Evolutionary conservation across 2,797 vertebrate genomes (phyloP), one percentile per base, ranked within the genome.

Genomic region (Chrysocyon brachyurus): DNA sequence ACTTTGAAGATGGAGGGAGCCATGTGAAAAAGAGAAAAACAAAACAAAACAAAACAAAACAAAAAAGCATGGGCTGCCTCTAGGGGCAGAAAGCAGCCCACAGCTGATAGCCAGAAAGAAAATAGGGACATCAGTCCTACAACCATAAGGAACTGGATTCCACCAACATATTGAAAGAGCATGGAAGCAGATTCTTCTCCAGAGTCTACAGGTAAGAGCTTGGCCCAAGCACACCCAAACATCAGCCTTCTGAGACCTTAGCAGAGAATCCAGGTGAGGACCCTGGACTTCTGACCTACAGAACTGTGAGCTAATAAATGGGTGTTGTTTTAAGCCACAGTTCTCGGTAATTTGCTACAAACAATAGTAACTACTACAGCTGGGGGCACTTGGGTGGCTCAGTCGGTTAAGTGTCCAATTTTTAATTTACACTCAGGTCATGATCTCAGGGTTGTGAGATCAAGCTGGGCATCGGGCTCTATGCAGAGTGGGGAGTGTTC

Each of bases 261-360:
- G n/a, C 40, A 84, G 66, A 64, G 57, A 84, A 31, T 4, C 49
- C n/a, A 81, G 28, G 16, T 49, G 64, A 93, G 10, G 24, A n/a
- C 24, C 46, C 33, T 61, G 22, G 77, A 85, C 19, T 90, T 92
- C 36, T 89, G 73, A 86, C 5, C 1, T 56, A 52, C 5, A 49
- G 36, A 90, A 78, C 52, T 90, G 14, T 93, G n/a, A 82, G 1
- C 7, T 89, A 77, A 81, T 40, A 57, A 57, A 46, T 22, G 0
- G 2, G 6, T 49, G 17, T 70, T 73, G 19, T 36, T 95, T 72
- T 72, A 94, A 87, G 12, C 1, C 56, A 89, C 4, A 21, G 6
- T 40, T 72, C 82, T 91, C 66, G 19, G n/a, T 64, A 66, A 96
- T 93, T 68, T 87, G 31, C 73, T 88, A 46, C n/a, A 46, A 83